Base-by-base conservation (phyloP, 2,113 vertebrate genomes). In the Kryptolebias marmoratus region DNA sequence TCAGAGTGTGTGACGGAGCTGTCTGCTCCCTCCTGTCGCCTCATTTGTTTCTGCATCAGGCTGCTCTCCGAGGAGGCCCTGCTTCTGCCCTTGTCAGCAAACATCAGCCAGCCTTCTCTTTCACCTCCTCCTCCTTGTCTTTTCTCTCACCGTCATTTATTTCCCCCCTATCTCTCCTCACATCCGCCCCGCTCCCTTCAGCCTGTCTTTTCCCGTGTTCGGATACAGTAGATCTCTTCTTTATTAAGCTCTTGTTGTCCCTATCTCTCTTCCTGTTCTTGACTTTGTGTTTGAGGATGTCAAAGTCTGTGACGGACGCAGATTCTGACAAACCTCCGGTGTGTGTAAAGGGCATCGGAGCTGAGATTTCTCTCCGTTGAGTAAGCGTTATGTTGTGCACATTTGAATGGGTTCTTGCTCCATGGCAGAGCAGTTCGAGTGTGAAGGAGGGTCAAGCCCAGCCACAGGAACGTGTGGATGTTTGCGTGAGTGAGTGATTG, bases 41-140 rank as follows among this genome's bases (percentile, higher is more conserved):
- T 91, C 88, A 81, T 91, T 91, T 90, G 86, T 88, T 91, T 81
- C 88, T 72, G 73, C 87, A 86, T 85, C 83, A 87, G 81, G 68
- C 78, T 47, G 80, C 76, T 88, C 89, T 89, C 84, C 44, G 76
- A 87, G 87, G 87, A 88, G 86, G 73, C 75, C 75, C 59, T 18
- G 45, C 80, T 79, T 79, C 70, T 86, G 86, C 83, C 86, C 86
- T 83, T 87, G 88, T 88, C 90, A 91, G 88, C 86, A 90, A 86
- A 89, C 79, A 88, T 87, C 86, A 86, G 77, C 69, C 73, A 5
- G 39, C 65, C 56, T 31, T 27, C 61, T 75, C 67, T 81, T 75
- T 71, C 75, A 70, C 53, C 83, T 82, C 60, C 58, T 58, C 74
- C n/a, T 27, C 62, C 50, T 36, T 53, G 30, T 68, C 65, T 75